A percentile compares a stretch with the other conserved stretches of the same genome.
Conservation (phyloP, 2,888 invertebrate species). For the Anagyrus pseudococci region DNA sequence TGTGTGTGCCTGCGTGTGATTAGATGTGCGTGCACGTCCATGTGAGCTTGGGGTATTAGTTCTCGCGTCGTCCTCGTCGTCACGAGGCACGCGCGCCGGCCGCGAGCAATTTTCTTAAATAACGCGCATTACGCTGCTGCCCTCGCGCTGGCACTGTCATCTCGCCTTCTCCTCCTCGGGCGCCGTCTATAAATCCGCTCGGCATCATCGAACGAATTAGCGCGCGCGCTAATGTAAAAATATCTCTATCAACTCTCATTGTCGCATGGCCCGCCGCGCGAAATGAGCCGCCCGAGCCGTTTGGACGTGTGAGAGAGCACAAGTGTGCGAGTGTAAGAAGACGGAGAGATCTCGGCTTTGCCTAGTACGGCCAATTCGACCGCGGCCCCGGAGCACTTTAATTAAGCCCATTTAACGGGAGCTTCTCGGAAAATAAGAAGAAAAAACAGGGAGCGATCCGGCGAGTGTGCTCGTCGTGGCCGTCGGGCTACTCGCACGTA, state of each 20-base stretch:
- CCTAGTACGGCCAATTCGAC: constrained; percentile 4
- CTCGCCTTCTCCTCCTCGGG: too few species aligned
- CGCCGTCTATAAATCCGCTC: constrained; percentile 33
- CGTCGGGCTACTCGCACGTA: too few species aligned
- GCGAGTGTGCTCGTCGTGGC: neutral
- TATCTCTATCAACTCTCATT: constrained; percentile 36
- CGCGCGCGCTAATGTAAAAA: constrained; percentile 25
- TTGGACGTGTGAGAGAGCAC: too few species aligned
- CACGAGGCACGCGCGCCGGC: neutral
- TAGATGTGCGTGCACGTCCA: neutral
- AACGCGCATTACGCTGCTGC: constrained; percentile 18
- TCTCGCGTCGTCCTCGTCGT: constrained; percentile 12
- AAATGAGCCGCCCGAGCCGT: too few species aligned
- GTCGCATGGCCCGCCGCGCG: constrained; percentile 11
- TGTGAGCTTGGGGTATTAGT: constrained; percentile 4
- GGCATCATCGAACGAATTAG: constrained; percentile 32
- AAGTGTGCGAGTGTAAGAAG: too few species aligned
- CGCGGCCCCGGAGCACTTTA: constrained; percentile 20
- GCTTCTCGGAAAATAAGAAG: constrained; percentile 23
- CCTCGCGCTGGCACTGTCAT: too few species aligned
- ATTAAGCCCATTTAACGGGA: constrained; percentile 26
- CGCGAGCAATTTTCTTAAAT: constrained; percentile 35
- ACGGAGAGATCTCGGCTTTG: too few species aligned
- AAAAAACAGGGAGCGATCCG: neutral
- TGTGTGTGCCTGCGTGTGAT: neutral